Evolutionary conservation across 2,797 vertebrate species (phyloP).

Genomic region (Gymnopithys bicolor): DNA sequence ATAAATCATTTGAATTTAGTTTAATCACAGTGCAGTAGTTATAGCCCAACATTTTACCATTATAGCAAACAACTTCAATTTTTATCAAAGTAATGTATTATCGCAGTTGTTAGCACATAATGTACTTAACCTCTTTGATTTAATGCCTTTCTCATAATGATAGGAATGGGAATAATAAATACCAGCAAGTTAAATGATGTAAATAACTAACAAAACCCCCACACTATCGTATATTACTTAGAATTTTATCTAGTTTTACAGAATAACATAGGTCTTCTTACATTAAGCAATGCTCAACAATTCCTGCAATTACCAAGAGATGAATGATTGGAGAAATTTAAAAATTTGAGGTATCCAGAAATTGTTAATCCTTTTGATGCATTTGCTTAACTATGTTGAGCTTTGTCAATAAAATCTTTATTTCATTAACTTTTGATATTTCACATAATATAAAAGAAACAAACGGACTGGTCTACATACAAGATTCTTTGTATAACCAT

Average conservation of each 20-base stretch:
- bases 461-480: neutral
- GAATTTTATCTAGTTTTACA: neutral
- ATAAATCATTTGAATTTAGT: slow-evolving; percentile 88
- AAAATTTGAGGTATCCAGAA: neutral
- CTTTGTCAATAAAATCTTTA: neutral
- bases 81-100: slow-evolving; percentile 59
- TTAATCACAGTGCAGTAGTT: slow-evolving; percentile 77
- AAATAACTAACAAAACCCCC: neutral
- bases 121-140: neutral
- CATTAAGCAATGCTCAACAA: neutral
- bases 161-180: neutral
- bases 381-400: neutral
- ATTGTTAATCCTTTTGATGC: neutral
- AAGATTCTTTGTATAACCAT: neutral
- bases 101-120: slow-evolving; percentile 44
- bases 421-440: neutral
- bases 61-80: slow-evolving; percentile 65
- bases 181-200: neutral
- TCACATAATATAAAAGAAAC: neutral
- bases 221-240: neutral
- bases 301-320: neutral
- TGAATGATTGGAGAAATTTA: neutral
- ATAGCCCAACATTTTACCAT: slow-evolving; percentile 63
- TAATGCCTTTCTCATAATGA: neutral
- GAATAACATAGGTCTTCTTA: neutral